A percentile compares a stretch with the other conserved stretches of the same genome.
These are phyloP conservation scores for Drosophila meridionalis DNA, from an alignment of 2,888 invertebrate genomes.

Conservation along the genomic window DNA sequence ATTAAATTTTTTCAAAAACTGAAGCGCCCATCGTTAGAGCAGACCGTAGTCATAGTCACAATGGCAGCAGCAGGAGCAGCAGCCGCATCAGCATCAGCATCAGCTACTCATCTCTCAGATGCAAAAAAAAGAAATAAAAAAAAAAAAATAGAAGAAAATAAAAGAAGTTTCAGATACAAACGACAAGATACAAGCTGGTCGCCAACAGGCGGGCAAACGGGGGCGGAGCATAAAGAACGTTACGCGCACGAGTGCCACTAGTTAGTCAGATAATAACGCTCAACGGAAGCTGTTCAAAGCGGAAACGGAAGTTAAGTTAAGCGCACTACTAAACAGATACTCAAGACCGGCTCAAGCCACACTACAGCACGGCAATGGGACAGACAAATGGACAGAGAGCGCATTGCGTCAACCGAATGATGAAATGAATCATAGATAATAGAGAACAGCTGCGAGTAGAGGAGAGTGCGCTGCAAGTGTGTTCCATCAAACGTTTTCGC, in stretches of 20 bases:
- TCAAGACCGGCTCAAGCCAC: conserved; percentile 41
- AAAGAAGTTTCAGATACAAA: conserved; percentile 42
- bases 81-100: not conserved
- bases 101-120: conserved; percentile 40
- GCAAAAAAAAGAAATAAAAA: conserved; percentile 42
- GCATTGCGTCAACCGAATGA: conserved; percentile 34
- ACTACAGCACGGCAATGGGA: conserved; percentile 14
- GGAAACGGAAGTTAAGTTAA: conserved; percentile 81
- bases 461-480: not conserved
- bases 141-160: conserved; percentile 27
- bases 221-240: conserved; percentile 65
- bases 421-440: conserved; percentile 44
- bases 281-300: conserved; percentile 77
- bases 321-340: conserved; percentile 81
- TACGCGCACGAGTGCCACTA: conserved; percentile 81
- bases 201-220: conserved; percentile 2
- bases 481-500: conserved; percentile 14
- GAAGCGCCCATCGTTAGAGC: conserved; percentile 59
- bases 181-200: conserved; percentile 29
- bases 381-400: not conserved
- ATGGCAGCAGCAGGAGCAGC: conserved; percentile 11
- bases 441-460: not conserved
- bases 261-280: conserved; percentile 81
- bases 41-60: conserved; percentile 31
- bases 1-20: conserved; percentile 79